Evolutionary conservation across 2,888 invertebrate species (phyloP), one percentile per base, ranked within the genome.

Genomic region (Nezara viridula): DNA sequence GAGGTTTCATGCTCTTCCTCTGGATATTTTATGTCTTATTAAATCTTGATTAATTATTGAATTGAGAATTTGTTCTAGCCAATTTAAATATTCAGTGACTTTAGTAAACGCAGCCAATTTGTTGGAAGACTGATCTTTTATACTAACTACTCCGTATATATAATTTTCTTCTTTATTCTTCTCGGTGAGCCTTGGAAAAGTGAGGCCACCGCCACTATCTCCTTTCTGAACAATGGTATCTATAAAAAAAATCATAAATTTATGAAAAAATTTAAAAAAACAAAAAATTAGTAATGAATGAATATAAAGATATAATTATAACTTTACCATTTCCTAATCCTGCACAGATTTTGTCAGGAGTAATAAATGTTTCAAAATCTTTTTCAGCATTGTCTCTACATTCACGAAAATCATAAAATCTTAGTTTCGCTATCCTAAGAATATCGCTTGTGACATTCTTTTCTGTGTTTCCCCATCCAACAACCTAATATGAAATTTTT

Each of bases 401-500:
- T 2, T 47, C 44, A 1, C n/a, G 44, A n/a, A 81, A 81, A 81
- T 40, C 81, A 47, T 81, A 81, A 81, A 44, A 81, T 40, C 44
- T 24, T 44, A 81, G n/a, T 47, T 81, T 81, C 14, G 81, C 44
- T 44, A n/a, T n/a, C 44, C 81, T 81, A 4, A 47, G 44, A n/a
- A 81, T 40, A 6, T 81, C 81, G 21, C 81, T 81, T 44, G 44
- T 47, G 24, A 44, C 44, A 81, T 47, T 47, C 2, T 14, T 12
- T 81, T 81, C 81, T 44, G 81, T 81, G 81, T 47, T 40, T 44
- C 81, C 81, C 81, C 81, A 81, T 40, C 81, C 81, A 47, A 81
- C 44, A n/a, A 81, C 44, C 81, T 81, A 47, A 24, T 32, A 40
- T 37, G 3, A 77, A 44, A 77, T 7, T 32, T 40, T 10, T 40